Percentiles rank a stretch among this genome's conserved stretches.
These are phyloP conservation scores for Harmothoe impar DNA, from an alignment of 2,888 invertebrate genomes.

Conservation along the genomic window DNA sequence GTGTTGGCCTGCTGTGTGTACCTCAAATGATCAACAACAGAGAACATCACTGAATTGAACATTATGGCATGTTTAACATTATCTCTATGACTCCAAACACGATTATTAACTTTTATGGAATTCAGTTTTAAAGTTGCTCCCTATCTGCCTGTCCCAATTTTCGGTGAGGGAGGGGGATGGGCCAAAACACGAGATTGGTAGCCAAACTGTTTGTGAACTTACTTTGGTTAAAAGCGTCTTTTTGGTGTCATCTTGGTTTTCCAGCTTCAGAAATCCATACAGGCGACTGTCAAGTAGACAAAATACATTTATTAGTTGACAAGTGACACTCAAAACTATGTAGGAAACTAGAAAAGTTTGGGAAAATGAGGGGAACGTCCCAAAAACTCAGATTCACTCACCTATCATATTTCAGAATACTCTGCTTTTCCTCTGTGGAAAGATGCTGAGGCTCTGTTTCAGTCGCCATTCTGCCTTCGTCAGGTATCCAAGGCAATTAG, in stretches of 20 bases:
- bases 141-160: no score
- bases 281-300: conserved; percentile 88
- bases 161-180: conserved; percentile 23
- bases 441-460: conserved; percentile 33
- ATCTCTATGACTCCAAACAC: no score
- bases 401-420: conserved; percentile 61
- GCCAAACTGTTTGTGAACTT: conserved; percentile 69
- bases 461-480: conserved; percentile 57
- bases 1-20: no score
- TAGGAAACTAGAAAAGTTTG: neutral
- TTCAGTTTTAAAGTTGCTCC: no score
- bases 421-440: conserved; percentile 58
- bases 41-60: no score
- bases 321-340: neutral
- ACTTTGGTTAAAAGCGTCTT: conserved; percentile 91
- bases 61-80: no score
- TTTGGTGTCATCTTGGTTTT: conserved; percentile 91
- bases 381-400: conserved; percentile 24
- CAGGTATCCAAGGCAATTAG: conserved; percentile 14
- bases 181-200: neutral
- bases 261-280: conserved; percentile 94
- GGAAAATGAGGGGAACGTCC: neutral
- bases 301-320: neutral
- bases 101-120: no score
- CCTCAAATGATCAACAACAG: no score